These are phyloP conservation scores for Mellivora capensis DNA, from an alignment of 2,113 vertebrate genomes.

Conservation along the genomic window DNA sequence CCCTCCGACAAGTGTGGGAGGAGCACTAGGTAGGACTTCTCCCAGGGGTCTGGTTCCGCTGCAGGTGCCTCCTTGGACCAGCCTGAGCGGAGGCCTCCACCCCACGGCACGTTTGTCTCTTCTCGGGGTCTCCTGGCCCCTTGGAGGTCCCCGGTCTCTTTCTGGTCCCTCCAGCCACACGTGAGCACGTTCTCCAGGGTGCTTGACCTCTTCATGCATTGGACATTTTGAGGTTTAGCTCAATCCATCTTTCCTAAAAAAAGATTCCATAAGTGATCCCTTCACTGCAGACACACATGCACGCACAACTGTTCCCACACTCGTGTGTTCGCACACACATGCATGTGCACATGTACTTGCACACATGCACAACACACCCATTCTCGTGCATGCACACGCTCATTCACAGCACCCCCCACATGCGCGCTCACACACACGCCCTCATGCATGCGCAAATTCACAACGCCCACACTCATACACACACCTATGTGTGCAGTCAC, in stretches of 20 bases:
- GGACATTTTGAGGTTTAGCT: neutral
- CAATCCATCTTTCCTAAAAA: neutral
- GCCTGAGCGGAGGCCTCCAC: neutral
- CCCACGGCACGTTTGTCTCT: neutral
- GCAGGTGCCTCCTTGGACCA: neutral
- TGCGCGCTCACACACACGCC: neutral
- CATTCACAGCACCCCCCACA: neutral
- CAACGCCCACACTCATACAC: neutral
- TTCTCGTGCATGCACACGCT: rapidly evolving
- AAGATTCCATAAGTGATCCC: neutral
- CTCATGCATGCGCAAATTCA: neutral
- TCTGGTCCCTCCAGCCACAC: neutral
- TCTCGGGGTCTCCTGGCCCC: neutral
- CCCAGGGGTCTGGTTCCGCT: neutral
- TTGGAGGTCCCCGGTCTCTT: neutral
- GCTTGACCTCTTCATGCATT: neutral
- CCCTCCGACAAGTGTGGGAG: neutral
- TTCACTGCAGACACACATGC: neutral
- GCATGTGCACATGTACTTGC: neutral
- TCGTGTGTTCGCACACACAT: too few relatives aligned
- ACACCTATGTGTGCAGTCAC: neutral
- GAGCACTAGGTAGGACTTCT: neutral
- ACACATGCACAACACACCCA: neutral
- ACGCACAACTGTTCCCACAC: neutral
- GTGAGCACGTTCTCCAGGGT: neutral